A percentile compares a stretch with the other conserved stretches of the same genome.
Evolutionary conservation across 2,797 vertebrate genomes (phyloP).

Genomic region (Pterois miles): DNA sequence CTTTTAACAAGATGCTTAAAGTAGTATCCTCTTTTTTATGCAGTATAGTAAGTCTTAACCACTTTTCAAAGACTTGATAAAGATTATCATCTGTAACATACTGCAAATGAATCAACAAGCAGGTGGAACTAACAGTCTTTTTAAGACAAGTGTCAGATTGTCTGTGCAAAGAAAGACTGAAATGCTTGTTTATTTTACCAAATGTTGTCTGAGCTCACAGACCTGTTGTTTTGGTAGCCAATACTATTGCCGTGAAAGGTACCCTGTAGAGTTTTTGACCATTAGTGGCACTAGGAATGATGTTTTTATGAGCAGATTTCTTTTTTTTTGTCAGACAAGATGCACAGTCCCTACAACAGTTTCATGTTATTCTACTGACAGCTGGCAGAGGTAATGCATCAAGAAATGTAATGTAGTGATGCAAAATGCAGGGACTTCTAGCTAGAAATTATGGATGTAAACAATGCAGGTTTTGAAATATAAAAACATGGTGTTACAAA

Average conservation of each 20-base stretch:
- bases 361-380: too few relatives aligned
- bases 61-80: background rate
- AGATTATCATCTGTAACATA: background rate
- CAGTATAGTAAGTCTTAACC: background rate
- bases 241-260: conserved; percentile 9
- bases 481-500: too few relatives aligned
- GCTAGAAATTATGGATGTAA: too few relatives aligned
- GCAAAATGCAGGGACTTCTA: background rate
- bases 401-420: background rate
- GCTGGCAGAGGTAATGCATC: background rate
- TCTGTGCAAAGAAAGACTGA: conserved; percentile 20
- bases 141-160: conserved; percentile 12
- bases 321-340: background rate
- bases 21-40: background rate
- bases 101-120: conserved; percentile 6
- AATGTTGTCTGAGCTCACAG: background rate
- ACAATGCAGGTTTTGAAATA: too few relatives aligned
- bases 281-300: too few relatives aligned
- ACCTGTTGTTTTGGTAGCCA: background rate
- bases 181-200: conserved; percentile 2
- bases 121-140: conserved; percentile 1
- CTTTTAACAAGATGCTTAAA: conserved; percentile 19
- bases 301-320: background rate
- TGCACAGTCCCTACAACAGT: background rate
- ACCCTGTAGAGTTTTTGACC: conserved; percentile 11